Evolutionary conservation across 2,797 vertebrate genomes (phyloP).

Genomic region (Falco berigora): DNA sequence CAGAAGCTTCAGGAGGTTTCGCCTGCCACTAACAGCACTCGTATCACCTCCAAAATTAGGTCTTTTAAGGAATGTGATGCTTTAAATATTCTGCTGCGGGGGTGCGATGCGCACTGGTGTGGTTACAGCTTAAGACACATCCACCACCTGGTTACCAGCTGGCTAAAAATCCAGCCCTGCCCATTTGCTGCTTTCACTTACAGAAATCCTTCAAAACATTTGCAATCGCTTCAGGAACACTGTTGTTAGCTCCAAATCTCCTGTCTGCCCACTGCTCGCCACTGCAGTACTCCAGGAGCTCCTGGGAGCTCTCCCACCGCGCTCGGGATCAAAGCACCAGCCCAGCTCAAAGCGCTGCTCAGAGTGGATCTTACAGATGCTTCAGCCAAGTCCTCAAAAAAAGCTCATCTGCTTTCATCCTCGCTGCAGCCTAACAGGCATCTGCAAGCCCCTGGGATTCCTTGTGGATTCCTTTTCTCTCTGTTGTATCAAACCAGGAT

Average conservation of each 20-base stretch:
- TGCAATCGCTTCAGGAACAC: not conserved
- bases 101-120: rapidly evolving
- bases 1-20: not conserved
- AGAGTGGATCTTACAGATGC: not conserved
- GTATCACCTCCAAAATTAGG: not conserved
- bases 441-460: not conserved
- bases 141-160: not conserved
- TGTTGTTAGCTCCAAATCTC: not conserved
- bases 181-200: not conserved
- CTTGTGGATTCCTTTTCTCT: not conserved
- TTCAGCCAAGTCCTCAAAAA: not conserved
- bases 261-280: not conserved
- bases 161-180: not conserved
- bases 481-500: not conserved
- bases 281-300: not conserved
- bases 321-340: not conserved
- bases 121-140: not conserved
- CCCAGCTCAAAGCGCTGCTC: not conserved
- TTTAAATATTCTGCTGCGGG: not conserved
- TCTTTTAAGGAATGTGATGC: not conserved
- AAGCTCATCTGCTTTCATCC: not conserved
- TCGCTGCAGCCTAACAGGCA: not conserved
- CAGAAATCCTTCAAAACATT: not conserved
- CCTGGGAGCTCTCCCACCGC: not conserved
- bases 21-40: not conserved